Evolutionary conservation across 2,888 invertebrate species (phyloP).

Genomic region (Steinernema hermaphroditum): DNA sequence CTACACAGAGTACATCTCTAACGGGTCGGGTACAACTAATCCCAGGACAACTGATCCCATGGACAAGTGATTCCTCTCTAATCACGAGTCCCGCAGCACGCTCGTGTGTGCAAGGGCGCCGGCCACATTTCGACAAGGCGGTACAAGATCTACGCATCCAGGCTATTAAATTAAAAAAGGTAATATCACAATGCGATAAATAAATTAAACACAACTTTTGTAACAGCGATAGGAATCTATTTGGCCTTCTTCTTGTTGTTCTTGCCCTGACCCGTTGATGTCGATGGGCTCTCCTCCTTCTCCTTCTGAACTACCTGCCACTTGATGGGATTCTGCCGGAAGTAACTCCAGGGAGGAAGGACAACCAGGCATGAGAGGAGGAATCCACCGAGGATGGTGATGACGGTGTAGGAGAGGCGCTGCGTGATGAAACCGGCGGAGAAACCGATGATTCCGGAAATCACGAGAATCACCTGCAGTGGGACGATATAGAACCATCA

Average conservation of each 20-base stretch:
- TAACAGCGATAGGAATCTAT: neutral
- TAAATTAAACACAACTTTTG: neutral
- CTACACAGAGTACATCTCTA: too few relatives aligned
- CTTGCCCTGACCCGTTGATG: constrained; percentile 26
- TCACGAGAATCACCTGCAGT: neutral
- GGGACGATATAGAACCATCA: neutral
- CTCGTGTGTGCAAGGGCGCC: too few relatives aligned
- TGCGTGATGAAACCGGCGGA: constrained; percentile 57
- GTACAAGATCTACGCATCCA: too few relatives aligned
- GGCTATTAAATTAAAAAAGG: too few relatives aligned
- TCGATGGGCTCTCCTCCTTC: neutral
- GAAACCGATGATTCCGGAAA: constrained; percentile 51
- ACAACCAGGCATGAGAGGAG: constrained; percentile 56
- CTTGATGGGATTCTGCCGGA: constrained; percentile 54
- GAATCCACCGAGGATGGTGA: constrained; percentile 50
- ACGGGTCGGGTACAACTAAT: too few relatives aligned
- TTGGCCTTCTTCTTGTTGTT: constrained; percentile 35
- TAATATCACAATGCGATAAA: neutral
- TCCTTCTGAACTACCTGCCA: constrained; percentile 36
- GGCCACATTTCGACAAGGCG: too few relatives aligned
- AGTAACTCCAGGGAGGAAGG: constrained; percentile 64
- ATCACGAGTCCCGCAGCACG: too few relatives aligned
- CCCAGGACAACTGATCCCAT: too few relatives aligned
- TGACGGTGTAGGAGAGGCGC: constrained; percentile 45
- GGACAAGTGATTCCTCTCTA: too few relatives aligned